phyloP scores from a whole-genome alignment of 2,797 vertebrate species.

The Chromobotia macracanthus region DNA sequence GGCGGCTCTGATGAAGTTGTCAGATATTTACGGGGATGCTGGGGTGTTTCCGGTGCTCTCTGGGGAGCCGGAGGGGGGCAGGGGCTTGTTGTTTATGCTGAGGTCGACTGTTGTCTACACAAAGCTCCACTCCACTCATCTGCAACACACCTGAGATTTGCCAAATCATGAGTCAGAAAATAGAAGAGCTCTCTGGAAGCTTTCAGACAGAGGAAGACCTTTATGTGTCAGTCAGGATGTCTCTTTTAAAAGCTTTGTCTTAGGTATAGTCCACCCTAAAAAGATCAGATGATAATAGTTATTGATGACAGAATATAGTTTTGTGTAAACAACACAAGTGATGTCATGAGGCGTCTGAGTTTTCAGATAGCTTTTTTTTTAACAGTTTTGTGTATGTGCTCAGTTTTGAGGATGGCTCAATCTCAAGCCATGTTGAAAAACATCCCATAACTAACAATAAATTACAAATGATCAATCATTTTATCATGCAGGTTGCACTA shows the following conservation, averaged over 20 bases:
- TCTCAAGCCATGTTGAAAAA: too few relatives aligned
- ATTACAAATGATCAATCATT: too few relatives aligned
- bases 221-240: background rate
- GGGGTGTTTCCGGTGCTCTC: constrained; percentile 36
- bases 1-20: constrained; percentile 57
- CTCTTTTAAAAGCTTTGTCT: background rate
- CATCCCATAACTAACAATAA: too few relatives aligned
- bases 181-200: constrained; percentile 8
- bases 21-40: constrained; percentile 44
- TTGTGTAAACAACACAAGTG: too few relatives aligned
- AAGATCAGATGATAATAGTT: background rate
- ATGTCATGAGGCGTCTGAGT: too few relatives aligned
- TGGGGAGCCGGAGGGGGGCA: constrained; percentile 15
- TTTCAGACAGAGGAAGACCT: background rate
- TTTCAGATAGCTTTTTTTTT: too few relatives aligned
- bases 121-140: constrained; percentile 23
- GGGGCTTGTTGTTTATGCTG: constrained; percentile 46
- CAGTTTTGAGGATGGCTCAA: too few relatives aligned
- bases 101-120: constrained; percentile 46
- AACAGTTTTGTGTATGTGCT: too few relatives aligned
- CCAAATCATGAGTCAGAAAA: background rate
- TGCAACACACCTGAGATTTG: constrained; percentile 38
- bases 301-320: too few relatives aligned
- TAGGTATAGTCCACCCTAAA: background rate
- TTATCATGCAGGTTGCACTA: too few relatives aligned